phyloP scores from a whole-genome alignment of 2,113 vertebrate species.

The Tupaia tana region DNA sequence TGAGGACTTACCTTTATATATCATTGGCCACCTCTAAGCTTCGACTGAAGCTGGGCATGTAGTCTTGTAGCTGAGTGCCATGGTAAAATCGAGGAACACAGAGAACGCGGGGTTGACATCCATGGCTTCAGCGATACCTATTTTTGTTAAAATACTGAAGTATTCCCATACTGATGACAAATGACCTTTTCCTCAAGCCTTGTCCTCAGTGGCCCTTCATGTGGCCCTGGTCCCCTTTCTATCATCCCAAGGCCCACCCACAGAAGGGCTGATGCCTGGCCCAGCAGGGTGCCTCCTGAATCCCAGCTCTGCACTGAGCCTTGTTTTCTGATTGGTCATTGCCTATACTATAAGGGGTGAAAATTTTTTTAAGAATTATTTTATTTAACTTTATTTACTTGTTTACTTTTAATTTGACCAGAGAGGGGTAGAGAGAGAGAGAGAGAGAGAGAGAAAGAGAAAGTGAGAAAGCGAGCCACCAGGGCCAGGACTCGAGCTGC shows the following conservation, averaged over 20 bases:
- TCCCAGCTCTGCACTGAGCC: background rate
- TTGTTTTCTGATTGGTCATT: background rate
- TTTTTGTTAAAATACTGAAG: background rate
- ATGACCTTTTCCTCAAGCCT: background rate
- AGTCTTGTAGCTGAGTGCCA: background rate
- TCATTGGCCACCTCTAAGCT: background rate
- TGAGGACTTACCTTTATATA: background rate
- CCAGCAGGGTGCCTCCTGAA: background rate
- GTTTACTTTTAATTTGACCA: too few species aligned
- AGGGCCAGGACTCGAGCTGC: too few species aligned
- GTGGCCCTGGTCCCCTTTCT: background rate
- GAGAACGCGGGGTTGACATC: background rate
- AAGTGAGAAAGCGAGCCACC: too few species aligned
- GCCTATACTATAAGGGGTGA: background rate
- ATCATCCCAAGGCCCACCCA: background rate
- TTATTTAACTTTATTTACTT: too few species aligned
- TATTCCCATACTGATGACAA: background rate
- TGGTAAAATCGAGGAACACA: background rate
- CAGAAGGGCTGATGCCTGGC: background rate
- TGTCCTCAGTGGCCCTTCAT: background rate
- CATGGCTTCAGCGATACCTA: background rate
- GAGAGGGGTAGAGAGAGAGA: too few species aligned
- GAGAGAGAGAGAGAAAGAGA: too few species aligned
- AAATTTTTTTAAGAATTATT: too few species aligned
- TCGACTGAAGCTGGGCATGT: background rate